Base-by-base conservation (phyloP, 2,113 vertebrate genomes). In the Holacanthus passer region DNA sequence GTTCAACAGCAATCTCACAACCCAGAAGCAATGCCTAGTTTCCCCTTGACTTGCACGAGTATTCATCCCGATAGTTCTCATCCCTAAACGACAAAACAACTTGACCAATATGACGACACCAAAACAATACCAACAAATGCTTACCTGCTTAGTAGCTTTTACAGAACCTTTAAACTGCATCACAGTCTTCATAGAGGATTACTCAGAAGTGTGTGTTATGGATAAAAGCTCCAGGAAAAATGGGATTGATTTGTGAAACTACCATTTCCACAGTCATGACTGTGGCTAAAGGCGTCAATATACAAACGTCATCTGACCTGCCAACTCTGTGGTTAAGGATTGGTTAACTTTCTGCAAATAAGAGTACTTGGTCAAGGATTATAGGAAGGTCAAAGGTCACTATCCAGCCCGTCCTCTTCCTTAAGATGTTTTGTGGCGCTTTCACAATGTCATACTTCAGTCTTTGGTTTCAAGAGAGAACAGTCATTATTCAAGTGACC, bases 1-100 rank as follows among this genome's bases (percentile, higher is more conserved):
- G 58, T 45, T 91, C 69, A 81, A 79, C 79, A 77, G 37, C 73
- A 83, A 86, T 79, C 76, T 88, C 66, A 20, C 8, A 75, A 3
- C 2, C 0, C 50, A 22, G 45, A 37, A 32, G 31, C 4, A 32
- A 59, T 4, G 20, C 4, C 0, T 7, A 24, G 50, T 47, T 66
- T 85, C 59, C 68, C 78, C 55, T 73, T 27, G 52, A n/a, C 27
- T 55, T n/a, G n/a, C 31, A 2, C 3, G 16, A n/a, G n/a, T n/a
- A n/a, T n/a, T n/a, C n/a, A n/a, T n/a, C n/a, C n/a, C n/a, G n/a
- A n/a, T n/a, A n/a, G n/a, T 10, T 1, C 53, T 55, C 52, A 1
- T 1, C 2, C 19, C 16, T 20, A 32, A 27, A 35, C 31, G 1
- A 6, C 56, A 7, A 27, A 41, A 45, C 17, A 66, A 11, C 7